These are phyloP conservation scores for Drosophila austrosaltans DNA, from an alignment of 2,888 invertebrate species.

Conservation along the genomic window DNA sequence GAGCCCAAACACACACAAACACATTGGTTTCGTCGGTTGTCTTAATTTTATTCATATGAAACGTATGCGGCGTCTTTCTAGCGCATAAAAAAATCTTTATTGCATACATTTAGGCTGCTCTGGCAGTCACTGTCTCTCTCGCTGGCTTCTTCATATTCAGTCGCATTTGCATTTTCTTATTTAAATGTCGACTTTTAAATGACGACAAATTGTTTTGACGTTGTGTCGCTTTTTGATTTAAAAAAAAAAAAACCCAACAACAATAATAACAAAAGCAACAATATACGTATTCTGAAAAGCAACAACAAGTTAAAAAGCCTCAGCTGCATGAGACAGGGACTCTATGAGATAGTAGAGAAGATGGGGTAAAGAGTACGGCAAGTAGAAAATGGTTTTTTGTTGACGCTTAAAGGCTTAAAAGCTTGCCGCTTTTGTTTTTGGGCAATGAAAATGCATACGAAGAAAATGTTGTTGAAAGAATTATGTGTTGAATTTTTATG, in stretches of 20 bases:
- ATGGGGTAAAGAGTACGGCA: slow-evolving; percentile 25
- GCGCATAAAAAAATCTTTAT: slow-evolving; percentile 74
- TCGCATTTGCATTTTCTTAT: slow-evolving; percentile 78
- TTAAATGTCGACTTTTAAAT: slow-evolving; percentile 79
- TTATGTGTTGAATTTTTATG: slow-evolving; percentile 17
- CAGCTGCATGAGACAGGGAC: slow-evolving; percentile 18
- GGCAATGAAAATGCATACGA: slow-evolving; percentile 39
- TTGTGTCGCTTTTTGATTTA: slow-evolving; percentile 78
- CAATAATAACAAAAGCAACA: slow-evolving; percentile 9
- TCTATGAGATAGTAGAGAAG: background rate
- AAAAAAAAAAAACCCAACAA: slow-evolving; percentile 47
- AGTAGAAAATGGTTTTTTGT: slow-evolving; percentile 67
- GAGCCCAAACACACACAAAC: slow-evolving; percentile 12
- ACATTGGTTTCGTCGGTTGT: slow-evolving; percentile 35
- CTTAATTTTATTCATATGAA: slow-evolving; percentile 76
- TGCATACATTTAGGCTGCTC: slow-evolving; percentile 73
- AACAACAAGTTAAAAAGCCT: slow-evolving; percentile 60
- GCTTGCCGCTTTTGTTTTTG: slow-evolving; percentile 53
- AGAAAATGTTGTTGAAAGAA: slow-evolving; percentile 18
- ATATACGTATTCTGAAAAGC: slow-evolving; percentile 25
- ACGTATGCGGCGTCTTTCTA: slow-evolving; percentile 70
- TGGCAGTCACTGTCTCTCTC: background rate
- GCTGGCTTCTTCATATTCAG: slow-evolving; percentile 38
- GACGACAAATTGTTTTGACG: slow-evolving; percentile 79
- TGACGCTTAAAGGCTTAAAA: slow-evolving; percentile 67